A percentile compares a stretch with the other conserved stretches of the same genome.
Conservation (phyloP, 2,113 vertebrate species). For the Caloenas nicobarica region DNA sequence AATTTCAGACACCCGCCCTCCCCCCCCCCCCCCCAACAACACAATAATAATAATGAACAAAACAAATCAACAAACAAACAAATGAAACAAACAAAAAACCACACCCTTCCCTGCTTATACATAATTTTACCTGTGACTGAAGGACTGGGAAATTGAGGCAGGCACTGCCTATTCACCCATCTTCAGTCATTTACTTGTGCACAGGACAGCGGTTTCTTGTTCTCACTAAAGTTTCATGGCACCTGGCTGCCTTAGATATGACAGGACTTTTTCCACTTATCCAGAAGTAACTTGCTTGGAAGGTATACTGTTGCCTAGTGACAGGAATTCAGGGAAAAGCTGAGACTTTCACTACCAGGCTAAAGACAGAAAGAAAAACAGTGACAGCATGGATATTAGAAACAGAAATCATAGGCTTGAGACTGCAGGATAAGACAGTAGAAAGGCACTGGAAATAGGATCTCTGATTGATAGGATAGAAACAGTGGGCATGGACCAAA, state of each 20-base stretch:
- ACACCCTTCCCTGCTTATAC: background rate
- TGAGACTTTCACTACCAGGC: background rate
- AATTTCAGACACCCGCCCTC: too few species aligned
- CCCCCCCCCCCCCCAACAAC: too few species aligned
- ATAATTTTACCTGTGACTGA: background rate
- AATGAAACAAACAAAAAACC: background rate
- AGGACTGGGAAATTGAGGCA: background rate
- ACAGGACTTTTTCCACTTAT: background rate
- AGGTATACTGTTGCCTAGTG: background rate
- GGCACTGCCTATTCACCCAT: background rate
- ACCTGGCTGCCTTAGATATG: background rate
- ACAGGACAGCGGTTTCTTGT: background rate
- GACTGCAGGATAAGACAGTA: background rate
- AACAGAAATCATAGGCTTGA: background rate
- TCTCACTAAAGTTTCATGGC: background rate
- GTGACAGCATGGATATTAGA: background rate
- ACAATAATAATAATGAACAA: too few species aligned
- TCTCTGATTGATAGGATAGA: background rate
- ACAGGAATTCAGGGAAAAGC: background rate
- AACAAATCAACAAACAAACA: too few species aligned
- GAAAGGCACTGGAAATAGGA: background rate
- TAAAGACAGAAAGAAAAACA: background rate
- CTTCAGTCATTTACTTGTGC: background rate
- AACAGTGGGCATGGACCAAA: background rate
- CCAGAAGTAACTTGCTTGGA: background rate